phyloP scores from a whole-genome alignment of 2,797 vertebrate species.

The Spinibarbus caldwelli region DNA sequence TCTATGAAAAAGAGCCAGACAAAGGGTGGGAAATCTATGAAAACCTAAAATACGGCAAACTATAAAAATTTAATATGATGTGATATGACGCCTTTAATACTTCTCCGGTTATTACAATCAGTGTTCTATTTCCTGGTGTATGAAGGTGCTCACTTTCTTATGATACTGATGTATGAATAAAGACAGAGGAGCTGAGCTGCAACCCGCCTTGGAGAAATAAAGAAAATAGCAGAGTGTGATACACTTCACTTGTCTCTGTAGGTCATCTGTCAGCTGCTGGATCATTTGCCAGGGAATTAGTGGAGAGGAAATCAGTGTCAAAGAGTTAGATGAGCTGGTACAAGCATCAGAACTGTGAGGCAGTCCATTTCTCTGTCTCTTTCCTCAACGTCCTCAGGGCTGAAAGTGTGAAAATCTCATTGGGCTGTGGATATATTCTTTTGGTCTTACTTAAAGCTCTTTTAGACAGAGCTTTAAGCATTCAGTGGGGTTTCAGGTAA shows the following conservation, averaged over 20 bases:
- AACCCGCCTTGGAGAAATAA: constrained; percentile 35
- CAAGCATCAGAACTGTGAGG: constrained; percentile 25
- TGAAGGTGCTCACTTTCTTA: constrained; percentile 20
- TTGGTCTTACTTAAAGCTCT: constrained; percentile 8
- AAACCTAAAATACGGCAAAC: background rate
- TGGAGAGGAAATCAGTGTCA: constrained; percentile 43
- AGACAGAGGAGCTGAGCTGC: background rate
- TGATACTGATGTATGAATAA: constrained; percentile 38
- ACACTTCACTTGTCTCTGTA: constrained; percentile 35
- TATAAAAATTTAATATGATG: background rate
- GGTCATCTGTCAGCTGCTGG: constrained; percentile 43
- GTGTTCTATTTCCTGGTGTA: constrained; percentile 27
- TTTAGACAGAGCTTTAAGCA: background rate
- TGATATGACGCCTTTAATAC: constrained; percentile 1
- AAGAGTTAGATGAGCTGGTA: constrained; percentile 38
- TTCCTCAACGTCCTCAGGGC: background rate
- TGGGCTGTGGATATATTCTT: background rate
- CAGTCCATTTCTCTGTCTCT: constrained; percentile 36
- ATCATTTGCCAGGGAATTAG: constrained; percentile 48
- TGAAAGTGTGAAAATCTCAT: constrained; percentile 13
- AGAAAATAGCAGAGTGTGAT: constrained; percentile 34
- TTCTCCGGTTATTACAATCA: constrained; percentile 33
- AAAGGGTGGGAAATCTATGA: background rate
- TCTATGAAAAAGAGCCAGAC: background rate
- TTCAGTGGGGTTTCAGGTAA: background rate